Evolutionary conservation across 2,113 vertebrate genomes (phyloP).

Genomic region (Brevimyrus niger): DNA sequence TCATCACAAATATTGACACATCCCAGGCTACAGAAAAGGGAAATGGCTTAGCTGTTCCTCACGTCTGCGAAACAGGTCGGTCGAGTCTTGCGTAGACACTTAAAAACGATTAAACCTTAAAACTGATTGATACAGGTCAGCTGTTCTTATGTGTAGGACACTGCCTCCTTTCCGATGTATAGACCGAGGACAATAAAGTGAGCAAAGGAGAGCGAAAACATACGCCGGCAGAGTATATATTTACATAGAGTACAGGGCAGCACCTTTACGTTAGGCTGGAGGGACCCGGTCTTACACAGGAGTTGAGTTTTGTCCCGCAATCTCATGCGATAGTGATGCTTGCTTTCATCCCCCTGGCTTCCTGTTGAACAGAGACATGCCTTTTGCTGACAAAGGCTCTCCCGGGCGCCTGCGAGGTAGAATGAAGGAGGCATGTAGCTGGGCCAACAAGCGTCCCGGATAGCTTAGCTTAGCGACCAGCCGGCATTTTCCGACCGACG

Average conservation of each 20-base stretch:
- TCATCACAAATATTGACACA: slow-evolving; percentile 60
- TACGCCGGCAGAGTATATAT: background rate
- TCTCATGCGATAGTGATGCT: background rate
- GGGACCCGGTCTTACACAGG: background rate
- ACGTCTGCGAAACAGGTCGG: slow-evolving; percentile 49
- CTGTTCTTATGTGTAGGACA: background rate
- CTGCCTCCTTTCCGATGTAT: background rate
- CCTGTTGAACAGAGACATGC: background rate
- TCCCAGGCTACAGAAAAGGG: slow-evolving; percentile 53
- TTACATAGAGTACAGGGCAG: background rate
- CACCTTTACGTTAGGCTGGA: background rate
- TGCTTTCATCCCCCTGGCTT: background rate
- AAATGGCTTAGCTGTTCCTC: slow-evolving; percentile 50
- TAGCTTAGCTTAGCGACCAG: background rate
- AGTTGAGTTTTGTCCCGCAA: background rate
- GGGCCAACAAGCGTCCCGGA: background rate
- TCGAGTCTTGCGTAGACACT: slow-evolving; percentile 18
- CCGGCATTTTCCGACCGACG: background rate
- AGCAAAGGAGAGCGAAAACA: background rate
- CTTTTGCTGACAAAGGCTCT: background rate
- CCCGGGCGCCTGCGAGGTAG: background rate
- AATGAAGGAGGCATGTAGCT: background rate
- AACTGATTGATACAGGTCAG: background rate
- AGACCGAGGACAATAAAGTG: background rate
- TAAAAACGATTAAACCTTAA: background rate